phyloP scores from a whole-genome alignment of 2,113 vertebrate species.

The Erinaceus europaeus region DNA sequence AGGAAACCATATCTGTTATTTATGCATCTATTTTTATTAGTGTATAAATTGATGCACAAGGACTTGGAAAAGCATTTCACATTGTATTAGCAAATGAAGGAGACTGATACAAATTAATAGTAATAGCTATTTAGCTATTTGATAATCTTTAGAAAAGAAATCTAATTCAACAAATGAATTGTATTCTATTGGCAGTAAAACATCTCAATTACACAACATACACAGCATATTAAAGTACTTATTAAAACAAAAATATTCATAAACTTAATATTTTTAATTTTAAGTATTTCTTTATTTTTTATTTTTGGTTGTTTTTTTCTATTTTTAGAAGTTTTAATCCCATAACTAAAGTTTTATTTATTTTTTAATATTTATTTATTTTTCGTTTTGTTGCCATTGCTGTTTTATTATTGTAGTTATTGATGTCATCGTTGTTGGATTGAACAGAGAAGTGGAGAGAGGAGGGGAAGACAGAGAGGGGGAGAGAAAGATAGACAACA shows the following conservation, averaged over 20 bases:
- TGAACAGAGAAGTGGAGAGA: too few relatives aligned
- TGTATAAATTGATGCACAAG: not conserved
- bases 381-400: too few relatives aligned
- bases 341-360: too few relatives aligned
- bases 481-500: too few relatives aligned
- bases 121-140: not conserved
- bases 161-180: not conserved
- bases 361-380: too few relatives aligned
- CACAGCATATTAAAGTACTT: not conserved
- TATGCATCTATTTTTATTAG: not conserved
- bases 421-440: too few relatives aligned
- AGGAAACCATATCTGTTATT: not conserved
- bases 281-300: too few relatives aligned
- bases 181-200: slow-evolving; percentile 40
- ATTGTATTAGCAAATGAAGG: not conserved
- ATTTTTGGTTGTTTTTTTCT: too few relatives aligned
- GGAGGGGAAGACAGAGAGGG: too few relatives aligned
- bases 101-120: not conserved
- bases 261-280: not conserved
- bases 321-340: too few relatives aligned
- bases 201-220: not conserved
- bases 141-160: slow-evolving; percentile 23
- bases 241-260: slow-evolving; percentile 20
- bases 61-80: not conserved
- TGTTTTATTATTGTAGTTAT: too few relatives aligned